Base-by-base conservation (phyloP, 2,888 invertebrate genomes). In the Sipha maydis region DNA sequence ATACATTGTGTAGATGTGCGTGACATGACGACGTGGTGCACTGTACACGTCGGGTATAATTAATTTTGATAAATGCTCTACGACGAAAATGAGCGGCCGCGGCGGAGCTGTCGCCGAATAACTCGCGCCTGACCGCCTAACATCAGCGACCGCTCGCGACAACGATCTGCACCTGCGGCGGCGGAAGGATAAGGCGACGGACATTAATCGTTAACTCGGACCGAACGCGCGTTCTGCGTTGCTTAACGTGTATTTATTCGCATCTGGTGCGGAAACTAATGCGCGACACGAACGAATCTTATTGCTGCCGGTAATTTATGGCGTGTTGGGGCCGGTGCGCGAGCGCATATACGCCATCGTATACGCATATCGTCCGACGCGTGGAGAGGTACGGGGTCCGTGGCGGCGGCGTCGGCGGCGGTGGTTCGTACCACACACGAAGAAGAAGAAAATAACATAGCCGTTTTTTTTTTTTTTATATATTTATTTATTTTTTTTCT, bases 231-330 rank as follows among this genome's bases (percentile, higher is more conserved):
- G 28, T 41, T 41, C 7, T 8, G 11, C 9, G 9, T 48, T 14
- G 11, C 48, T 1, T 14, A 48, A 48, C 5, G 11, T 5, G 19
- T 21, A 25, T 54, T 25, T 1, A n/a, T 25, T 8, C 34, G 8
- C 31, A 14, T n/a, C 14, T 34, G 17, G 5, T 34, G 34, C 76
- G 25, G 38, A 75, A 61, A 86, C 41, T 80, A 71, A 73, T 75
- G 86, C 73, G 86, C 69, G 77, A 79, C 86, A 80, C 86, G 80
- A 75, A 88, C 73, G 75, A 82, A 82, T 80, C 61, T 88, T 75
- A 80, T 88, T 80, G 86, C 80, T 41, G 86, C 73, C 73, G 86
- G 61, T 88, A 80, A 88, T 88, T 88, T 88, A 88, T 88, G 28
- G 67, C 77, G 67, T 11, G 80, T 80, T 38, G 17, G 25, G 34